Conservation (phyloP, 2,113 vertebrate species). For the Bos javanicus region DNA sequence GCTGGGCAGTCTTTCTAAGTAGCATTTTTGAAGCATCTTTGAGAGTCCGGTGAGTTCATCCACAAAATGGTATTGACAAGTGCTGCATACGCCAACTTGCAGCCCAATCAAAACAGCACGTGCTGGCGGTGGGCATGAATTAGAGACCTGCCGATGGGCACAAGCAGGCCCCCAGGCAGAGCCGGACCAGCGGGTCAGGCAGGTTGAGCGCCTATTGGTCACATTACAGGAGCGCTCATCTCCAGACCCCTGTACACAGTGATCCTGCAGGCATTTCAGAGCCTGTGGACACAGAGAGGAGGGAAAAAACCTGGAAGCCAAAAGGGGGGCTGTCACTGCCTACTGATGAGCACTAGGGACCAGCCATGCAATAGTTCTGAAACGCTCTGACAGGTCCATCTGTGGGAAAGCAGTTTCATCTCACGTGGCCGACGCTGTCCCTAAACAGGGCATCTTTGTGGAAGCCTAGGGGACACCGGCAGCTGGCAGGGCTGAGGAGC, state of each 20-base stretch:
- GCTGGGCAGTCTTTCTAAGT: not conserved
- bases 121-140: rapidly evolving
- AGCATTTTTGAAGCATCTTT: not conserved
- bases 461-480: not conserved
- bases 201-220: rapidly evolving
- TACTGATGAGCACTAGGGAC: not conserved
- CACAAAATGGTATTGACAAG: not conserved
- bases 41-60: not conserved
- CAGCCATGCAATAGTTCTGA: rapidly evolving
- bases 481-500: not conserved
- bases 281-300: not conserved
- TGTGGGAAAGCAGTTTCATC: not conserved
- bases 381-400: not conserved
- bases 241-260: not conserved
- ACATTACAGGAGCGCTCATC: not conserved
- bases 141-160: not conserved
- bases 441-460: not conserved
- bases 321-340: not conserved
- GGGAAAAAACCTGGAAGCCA: not conserved
- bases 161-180: not conserved
- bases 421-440: not conserved
- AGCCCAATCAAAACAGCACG: rapidly evolving
- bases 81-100: not conserved
- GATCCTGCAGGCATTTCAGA: not conserved
- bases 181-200: not conserved